Evolutionary conservation across 37 sponge, comb jelly and placozoan genomes (phyloP).

Genomic region (Dysidea cf. avara): DNA sequence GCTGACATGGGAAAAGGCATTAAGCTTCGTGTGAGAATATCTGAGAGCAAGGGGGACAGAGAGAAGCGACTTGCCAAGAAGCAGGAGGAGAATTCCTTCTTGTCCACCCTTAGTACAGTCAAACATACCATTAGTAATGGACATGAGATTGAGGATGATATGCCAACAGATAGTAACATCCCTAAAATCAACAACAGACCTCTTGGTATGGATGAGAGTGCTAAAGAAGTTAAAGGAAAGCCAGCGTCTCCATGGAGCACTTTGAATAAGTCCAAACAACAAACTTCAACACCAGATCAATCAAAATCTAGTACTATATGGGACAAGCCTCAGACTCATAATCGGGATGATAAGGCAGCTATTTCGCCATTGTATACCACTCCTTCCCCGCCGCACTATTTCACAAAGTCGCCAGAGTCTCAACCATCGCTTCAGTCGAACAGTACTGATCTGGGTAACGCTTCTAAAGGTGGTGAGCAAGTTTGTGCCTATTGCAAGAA

Average conservation of each 20-base stretch:
- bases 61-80: slow-evolving; percentile 22
- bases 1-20: slow-evolving; percentile 48
- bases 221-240: background rate
- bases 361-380: too few species aligned
- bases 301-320: too few species aligned
- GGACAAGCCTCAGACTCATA: too few species aligned
- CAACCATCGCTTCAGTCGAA: too few species aligned
- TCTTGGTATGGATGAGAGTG: background rate
- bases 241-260: too few species aligned
- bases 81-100: slow-evolving; percentile 23
- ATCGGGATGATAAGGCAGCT: too few species aligned
- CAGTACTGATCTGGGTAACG: too few species aligned
- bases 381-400: too few species aligned
- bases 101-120: slow-evolving; percentile 32
- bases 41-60: slow-evolving; percentile 17
- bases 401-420: too few species aligned
- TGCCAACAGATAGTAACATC: background rate
- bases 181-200: background rate
- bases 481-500: slow-evolving; percentile 39
- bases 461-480: background rate
- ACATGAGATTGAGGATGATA: background rate
- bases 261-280: too few species aligned
- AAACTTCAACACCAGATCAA: too few species aligned
- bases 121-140: background rate
- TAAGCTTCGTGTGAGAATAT: slow-evolving; percentile 48